Conservation (phyloP, 1,140 invertebrate species). For the Panagrolaimus sp. region DNA sequence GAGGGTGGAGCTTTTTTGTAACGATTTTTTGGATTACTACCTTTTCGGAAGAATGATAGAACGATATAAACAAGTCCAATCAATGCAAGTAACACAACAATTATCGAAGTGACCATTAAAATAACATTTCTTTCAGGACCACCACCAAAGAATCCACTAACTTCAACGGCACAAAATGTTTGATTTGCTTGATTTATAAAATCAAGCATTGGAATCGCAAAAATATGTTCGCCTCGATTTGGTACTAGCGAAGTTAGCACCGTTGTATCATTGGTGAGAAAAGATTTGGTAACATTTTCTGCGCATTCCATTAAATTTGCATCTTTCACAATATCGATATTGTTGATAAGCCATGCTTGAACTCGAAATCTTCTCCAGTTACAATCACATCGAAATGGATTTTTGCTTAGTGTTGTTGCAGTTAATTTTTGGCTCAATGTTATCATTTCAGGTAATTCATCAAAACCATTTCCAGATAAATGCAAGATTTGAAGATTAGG, state of each 20-base stretch:
- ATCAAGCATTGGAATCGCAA: slow-evolving; percentile 47
- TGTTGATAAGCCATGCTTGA: slow-evolving; percentile 36
- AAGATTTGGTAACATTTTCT: slow-evolving; percentile 52
- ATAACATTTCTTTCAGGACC: slow-evolving; percentile 6
- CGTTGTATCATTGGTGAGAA: slow-evolving; percentile 47
- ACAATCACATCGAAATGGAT: slow-evolving; percentile 54
- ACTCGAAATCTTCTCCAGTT: slow-evolving; percentile 13
- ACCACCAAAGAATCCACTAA: slow-evolving; percentile 28
- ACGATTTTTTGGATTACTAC: slow-evolving; percentile 20
- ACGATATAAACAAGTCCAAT: slow-evolving; percentile 16
- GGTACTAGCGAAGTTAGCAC: slow-evolving; percentile 39
- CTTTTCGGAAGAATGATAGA: not conserved
- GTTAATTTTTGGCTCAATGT: not conserved
- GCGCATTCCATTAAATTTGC: slow-evolving; percentile 38
- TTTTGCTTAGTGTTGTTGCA: slow-evolving; percentile 29
- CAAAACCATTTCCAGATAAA: slow-evolving; percentile 30
- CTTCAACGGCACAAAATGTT: slow-evolving; percentile 24
- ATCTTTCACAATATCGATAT: slow-evolving; percentile 34
- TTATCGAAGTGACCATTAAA: slow-evolving; percentile 13
- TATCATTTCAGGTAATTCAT: slow-evolving; percentile 28
- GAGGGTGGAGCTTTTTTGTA: slow-evolving; percentile 47
- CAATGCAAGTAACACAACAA: slow-evolving; percentile 23
- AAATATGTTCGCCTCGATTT: slow-evolving; percentile 47
- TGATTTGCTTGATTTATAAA: slow-evolving; percentile 23
- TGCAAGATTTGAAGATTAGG: slow-evolving; percentile 39